These are phyloP conservation scores for Auanema sp. DNA, from an alignment of 2,888 invertebrate genomes.

Conservation along the genomic window DNA sequence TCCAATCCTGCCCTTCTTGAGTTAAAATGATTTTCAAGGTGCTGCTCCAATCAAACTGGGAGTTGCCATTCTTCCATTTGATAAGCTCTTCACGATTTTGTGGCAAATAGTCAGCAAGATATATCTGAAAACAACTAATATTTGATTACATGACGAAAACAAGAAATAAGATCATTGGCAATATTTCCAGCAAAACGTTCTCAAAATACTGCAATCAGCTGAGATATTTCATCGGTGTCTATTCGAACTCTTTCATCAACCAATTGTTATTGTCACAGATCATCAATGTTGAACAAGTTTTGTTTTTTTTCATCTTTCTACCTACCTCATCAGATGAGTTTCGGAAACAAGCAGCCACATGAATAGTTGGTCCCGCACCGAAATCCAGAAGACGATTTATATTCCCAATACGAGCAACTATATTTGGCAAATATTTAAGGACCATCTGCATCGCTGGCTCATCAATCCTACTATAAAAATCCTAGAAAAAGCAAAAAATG, in stretches of 20 bases:
- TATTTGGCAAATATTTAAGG: conserved; percentile 56
- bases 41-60: conserved; percentile 50
- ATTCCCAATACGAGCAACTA: conserved; percentile 50
- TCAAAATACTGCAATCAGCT: neutral
- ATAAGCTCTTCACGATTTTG: conserved; percentile 56
- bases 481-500: conserved; percentile 30
- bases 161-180: neutral
- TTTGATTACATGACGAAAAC: neutral
- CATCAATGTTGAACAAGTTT: neutral
- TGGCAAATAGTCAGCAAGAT: conserved; percentile 59
- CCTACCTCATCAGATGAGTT: conserved; percentile 48
- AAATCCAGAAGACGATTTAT: conserved; percentile 39
- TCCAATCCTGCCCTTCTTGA: conserved; percentile 43
- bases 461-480: conserved; percentile 57
- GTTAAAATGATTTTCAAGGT: conserved; percentile 40
- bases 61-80: conserved; percentile 43
- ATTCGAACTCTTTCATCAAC: neutral
- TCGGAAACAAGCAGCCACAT: conserved; percentile 57
- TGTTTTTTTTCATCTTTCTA: conserved; percentile 16
- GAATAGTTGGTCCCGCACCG: conserved; percentile 59
- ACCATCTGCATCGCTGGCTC: conserved; percentile 63
- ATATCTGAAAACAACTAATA: conserved; percentile 40
- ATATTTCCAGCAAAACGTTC: neutral
- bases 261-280: conserved; percentile 2
- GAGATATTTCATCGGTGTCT: too few species aligned